Evolutionary conservation across 2,888 invertebrate genomes (phyloP).

Genomic region (Cancer borealis): DNA sequence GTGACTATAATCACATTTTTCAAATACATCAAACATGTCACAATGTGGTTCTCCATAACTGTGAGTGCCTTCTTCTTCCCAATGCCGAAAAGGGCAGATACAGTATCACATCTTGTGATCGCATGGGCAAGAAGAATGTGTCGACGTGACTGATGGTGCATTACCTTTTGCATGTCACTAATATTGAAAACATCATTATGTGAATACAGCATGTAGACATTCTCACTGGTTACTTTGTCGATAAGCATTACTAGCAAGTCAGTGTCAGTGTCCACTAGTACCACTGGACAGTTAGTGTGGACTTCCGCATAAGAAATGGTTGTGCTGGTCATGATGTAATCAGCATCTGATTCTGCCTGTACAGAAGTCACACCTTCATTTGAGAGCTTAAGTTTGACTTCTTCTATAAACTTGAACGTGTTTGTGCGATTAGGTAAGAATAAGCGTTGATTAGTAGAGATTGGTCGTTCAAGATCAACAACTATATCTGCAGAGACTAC

Average conservation of each 20-base stretch:
- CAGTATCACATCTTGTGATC: neutral
- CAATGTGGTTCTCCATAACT: neutral
- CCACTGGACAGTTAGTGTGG: slow-evolving; percentile 32
- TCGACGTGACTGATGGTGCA: neutral
- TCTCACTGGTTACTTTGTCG: neutral
- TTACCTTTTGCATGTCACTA: neutral
- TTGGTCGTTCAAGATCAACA: too few relatives aligned
- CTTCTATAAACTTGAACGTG: too few relatives aligned
- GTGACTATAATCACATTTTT: neutral
- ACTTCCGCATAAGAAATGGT: neutral
- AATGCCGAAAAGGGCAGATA: neutral
- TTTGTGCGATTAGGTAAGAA: too few relatives aligned
- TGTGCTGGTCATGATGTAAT: neutral
- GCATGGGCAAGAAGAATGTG: slow-evolving; percentile 26
- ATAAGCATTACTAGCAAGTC: neutral
- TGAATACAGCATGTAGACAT: slow-evolving; percentile 17
- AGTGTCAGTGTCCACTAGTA: slow-evolving; percentile 17
- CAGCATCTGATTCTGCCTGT: slow-evolving; percentile 2
- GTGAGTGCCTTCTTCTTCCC: neutral
- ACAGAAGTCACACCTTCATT: neutral
- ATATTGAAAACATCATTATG: neutral
- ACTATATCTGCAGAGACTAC: too few relatives aligned
- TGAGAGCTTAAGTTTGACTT: too few relatives aligned
- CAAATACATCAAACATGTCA: neutral
- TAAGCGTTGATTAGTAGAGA: too few relatives aligned